Evolutionary conservation across 1,140 invertebrate genomes (phyloP).

Genomic region (Tribolium madens): DNA sequence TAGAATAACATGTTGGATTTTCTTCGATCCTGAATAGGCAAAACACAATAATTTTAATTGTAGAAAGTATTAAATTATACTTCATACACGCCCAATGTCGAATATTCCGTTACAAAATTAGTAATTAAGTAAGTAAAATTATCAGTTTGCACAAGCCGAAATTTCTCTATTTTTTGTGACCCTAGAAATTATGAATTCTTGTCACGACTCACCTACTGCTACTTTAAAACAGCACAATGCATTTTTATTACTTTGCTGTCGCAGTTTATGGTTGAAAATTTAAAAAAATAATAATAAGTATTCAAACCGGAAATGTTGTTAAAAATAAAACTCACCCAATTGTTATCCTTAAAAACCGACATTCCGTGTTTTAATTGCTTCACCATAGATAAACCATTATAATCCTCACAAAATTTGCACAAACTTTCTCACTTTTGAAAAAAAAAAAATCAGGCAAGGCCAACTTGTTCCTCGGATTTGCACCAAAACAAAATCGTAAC

Average conservation of each 20-base stretch:
- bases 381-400: slow-evolving; percentile 20
- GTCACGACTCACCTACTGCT: background rate
- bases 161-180: background rate
- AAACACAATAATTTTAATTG: background rate
- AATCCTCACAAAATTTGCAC: background rate
- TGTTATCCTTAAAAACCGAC: slow-evolving; percentile 56
- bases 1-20: background rate
- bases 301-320: no score
- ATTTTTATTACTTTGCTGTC: background rate
- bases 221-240: background rate
- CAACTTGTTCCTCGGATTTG: background rate
- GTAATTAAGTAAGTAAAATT: background rate
- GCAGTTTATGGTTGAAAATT: background rate
- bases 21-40: background rate
- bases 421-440: slow-evolving; percentile 4
- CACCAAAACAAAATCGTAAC: slow-evolving; percentile 27
- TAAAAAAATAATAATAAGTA: background rate
- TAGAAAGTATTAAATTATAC: background rate
- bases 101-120: background rate
- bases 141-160: background rate
- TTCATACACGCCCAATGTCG: background rate
- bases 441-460: background rate
- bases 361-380: slow-evolving; percentile 25
- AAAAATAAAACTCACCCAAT: slow-evolving; percentile 49
- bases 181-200: background rate